phyloP scores from a whole-genome alignment of 2,888 invertebrate genomes.

The Drepana falcataria region DNA sequence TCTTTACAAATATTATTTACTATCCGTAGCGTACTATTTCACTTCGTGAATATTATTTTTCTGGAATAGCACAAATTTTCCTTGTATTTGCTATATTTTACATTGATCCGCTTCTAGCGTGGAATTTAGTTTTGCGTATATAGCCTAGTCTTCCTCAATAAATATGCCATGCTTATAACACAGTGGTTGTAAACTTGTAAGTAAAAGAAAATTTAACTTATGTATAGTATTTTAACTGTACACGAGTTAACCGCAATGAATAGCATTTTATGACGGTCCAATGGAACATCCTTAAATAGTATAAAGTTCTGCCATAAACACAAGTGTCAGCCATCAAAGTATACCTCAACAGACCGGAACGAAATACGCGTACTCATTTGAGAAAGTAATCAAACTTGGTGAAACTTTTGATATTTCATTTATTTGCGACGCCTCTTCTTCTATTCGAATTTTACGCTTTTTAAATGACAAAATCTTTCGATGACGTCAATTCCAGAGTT shows the following conservation, averaged over 20 bases:
- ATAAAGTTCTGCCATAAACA: conserved; percentile 3
- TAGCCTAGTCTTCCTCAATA: no score
- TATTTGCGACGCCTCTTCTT: conserved; percentile 9
- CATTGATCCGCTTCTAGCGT: no score
- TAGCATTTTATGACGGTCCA: background rate
- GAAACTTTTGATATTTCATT: conserved; percentile 9
- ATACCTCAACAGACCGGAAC: conserved; percentile 6
- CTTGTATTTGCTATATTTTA: no score
- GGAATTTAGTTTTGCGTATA: no score
- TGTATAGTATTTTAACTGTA: no score
- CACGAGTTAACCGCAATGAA: conserved; percentile 1
- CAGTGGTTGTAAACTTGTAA: no score
- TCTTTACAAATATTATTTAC: no score
- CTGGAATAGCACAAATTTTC: no score
- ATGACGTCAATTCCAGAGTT: background rate
- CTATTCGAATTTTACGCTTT: conserved; percentile 16
- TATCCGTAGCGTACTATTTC: no score
- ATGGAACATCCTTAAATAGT: background rate
- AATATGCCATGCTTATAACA: no score
- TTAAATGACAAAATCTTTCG: conserved; percentile 1
- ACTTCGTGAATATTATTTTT: no score
- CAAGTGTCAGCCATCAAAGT: conserved; percentile 12
- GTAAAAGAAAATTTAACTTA: no score
- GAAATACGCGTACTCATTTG: conserved; percentile 8
- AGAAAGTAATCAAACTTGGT: conserved; percentile 17